Conservation (phyloP, 2,113 vertebrate species). For the Thomomys bottae region DNA sequence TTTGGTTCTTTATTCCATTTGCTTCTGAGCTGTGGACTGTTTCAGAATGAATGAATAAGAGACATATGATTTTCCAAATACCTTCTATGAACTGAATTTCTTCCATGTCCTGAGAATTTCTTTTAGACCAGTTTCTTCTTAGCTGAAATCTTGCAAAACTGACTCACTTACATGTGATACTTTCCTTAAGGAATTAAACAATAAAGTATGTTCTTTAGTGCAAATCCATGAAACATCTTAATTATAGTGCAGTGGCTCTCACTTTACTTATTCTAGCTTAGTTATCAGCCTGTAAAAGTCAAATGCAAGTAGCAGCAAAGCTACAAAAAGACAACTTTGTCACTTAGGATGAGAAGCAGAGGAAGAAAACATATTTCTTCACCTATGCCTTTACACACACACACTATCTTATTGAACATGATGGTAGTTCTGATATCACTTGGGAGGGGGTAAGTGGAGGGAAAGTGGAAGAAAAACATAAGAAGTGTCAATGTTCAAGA, state of each 20-base stretch:
- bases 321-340: not conserved
- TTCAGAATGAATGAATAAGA: constrained; percentile 19
- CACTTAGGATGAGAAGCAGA: not conserved
- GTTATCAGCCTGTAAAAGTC: constrained; percentile 2
- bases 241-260: not conserved
- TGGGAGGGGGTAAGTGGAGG: no score
- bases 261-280: constrained; percentile 2
- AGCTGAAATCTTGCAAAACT: constrained; percentile 41
- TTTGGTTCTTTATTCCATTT: constrained; percentile 45
- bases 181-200: constrained; percentile 47
- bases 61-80: constrained; percentile 12
- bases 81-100: constrained; percentile 12
- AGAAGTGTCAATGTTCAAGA: no score
- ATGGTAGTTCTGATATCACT: not conserved
- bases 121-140: constrained; percentile 37
- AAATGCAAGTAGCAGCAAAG: constrained; percentile 19
- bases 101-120: constrained; percentile 23
- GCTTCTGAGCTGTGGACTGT: not conserved
- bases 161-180: constrained; percentile 1
- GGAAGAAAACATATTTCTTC: not conserved
- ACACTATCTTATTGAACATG: not conserved
- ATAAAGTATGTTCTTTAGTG: not conserved
- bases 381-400: not conserved
- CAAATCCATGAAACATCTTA: constrained; percentile 20
- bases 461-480: no score